Percentiles rank a stretch among this genome's conserved stretches.
phyloP scores from a whole-genome alignment of 2,113 vertebrate genomes.

The Aramus guarauna region DNA sequence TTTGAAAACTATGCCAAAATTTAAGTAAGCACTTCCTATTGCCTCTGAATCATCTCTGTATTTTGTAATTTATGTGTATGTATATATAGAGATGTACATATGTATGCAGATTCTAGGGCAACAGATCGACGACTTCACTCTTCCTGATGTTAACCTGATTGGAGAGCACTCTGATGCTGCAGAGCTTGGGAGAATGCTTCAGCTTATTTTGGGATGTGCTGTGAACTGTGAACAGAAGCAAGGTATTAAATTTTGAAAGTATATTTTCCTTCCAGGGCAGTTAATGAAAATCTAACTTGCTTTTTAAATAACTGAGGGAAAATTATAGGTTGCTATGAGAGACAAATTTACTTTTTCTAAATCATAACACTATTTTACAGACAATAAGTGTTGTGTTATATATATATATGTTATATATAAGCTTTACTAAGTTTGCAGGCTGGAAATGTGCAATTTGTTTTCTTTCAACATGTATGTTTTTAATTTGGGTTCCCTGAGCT shows the following conservation, averaged over 20 bases:
- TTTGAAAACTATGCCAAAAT: not conserved
- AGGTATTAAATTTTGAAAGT: constrained; percentile 75
- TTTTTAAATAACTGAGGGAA: not conserved
- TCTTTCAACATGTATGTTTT: not conserved
- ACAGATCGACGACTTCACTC: constrained; percentile 95
- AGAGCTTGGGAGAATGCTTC: constrained; percentile 94
- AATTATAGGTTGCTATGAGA: not conserved
- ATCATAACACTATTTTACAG: not conserved
- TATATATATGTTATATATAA: too few species aligned
- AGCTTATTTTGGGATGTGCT: constrained; percentile 95
- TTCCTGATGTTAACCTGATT: constrained; percentile 92
- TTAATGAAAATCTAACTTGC: not conserved
- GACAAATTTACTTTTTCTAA: not conserved
- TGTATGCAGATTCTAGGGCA: constrained; percentile 87
- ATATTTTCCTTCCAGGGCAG: not conserved
- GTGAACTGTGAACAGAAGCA: constrained; percentile 98
- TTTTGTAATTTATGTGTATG: not conserved
- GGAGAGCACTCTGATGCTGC: constrained; percentile 92
- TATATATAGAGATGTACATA: not conserved
- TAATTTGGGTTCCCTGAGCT: not conserved
- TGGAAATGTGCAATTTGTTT: not conserved
- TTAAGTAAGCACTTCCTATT: not conserved
- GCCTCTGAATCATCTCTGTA: not conserved
- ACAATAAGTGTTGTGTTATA: not conserved
- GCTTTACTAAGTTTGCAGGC: not conserved